phyloP scores from a whole-genome alignment of 92 coral and sea anemone species.

The Chrysogorgia sp. region DNA sequence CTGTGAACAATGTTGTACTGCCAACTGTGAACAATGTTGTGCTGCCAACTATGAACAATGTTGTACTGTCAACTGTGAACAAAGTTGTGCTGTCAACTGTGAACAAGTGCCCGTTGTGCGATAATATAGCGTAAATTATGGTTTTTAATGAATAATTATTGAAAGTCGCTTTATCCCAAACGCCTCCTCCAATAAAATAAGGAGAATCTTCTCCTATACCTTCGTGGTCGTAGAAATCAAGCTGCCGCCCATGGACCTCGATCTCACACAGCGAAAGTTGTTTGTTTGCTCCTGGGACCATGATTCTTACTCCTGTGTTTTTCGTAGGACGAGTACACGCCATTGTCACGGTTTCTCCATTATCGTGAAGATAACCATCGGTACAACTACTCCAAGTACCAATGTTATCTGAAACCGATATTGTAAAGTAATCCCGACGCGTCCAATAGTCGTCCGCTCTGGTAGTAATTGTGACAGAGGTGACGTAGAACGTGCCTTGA shows the following conservation, averaged over 20 bases:
- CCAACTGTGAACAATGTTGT: too few species aligned
- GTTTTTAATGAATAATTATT: too few species aligned
- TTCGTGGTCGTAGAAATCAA: slow-evolving; percentile 9
- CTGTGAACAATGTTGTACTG: too few species aligned
- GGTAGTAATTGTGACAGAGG: slow-evolving; percentile 29
- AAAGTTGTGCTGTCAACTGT: too few species aligned
- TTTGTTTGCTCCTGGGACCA: not conserved
- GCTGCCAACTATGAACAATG: too few species aligned
- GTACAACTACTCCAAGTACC: not conserved
- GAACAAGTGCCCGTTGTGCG: too few species aligned
- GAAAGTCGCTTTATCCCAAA: too few species aligned
- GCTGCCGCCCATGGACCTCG: slow-evolving; percentile 20
- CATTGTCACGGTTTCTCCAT: slow-evolving; percentile 9
- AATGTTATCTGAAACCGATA: not conserved
- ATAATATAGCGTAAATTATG: too few species aligned
- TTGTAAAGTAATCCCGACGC: not conserved
- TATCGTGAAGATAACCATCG: not conserved
- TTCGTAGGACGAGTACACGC: not conserved
- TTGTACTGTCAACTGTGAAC: too few species aligned
- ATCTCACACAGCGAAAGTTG: slow-evolving; percentile 32
- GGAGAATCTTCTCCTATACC: not conserved
- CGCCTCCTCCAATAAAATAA: not conserved
- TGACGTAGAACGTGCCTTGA: not conserved
- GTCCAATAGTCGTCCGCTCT: slow-evolving; percentile 25
- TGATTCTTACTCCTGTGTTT: not conserved